Percentiles rank a stretch among this genome's conserved stretches.
These are phyloP conservation scores for Ramphastos sulfuratus DNA, from an alignment of 2,113 vertebrate species.

Conservation along the genomic window DNA sequence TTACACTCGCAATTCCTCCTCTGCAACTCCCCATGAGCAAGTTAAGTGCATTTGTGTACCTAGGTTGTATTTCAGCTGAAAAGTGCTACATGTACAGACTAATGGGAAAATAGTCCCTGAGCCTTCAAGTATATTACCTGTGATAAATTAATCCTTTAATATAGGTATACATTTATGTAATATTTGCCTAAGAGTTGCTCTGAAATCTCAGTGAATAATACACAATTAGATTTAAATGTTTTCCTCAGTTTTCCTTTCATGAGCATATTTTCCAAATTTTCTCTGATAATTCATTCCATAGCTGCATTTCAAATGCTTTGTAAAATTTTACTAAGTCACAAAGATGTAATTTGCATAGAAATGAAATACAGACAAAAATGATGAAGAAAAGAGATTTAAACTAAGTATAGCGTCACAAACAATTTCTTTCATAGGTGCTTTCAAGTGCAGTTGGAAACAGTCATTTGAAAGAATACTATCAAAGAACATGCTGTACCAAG, in stretches of 20 bases:
- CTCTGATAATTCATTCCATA: constrained; percentile 40
- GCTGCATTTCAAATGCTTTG: constrained; percentile 51
- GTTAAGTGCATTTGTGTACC: neutral
- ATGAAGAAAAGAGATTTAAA: constrained; percentile 50
- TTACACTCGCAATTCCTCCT: neutral
- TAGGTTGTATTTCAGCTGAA: constrained; percentile 34
- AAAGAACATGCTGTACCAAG: constrained; percentile 64
- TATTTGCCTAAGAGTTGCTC: constrained; percentile 32
- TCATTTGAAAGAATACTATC: constrained; percentile 58
- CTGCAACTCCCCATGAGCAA: neutral
- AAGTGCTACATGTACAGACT: neutral
- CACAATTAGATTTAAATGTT: constrained; percentile 64
- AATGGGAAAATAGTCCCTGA: constrained; percentile 53
- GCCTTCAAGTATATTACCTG: constrained; percentile 55
- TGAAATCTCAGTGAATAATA: constrained; percentile 58
- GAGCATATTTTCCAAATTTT: constrained; percentile 58
- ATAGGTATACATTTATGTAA: constrained; percentile 60
- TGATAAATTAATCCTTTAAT: constrained; percentile 65
- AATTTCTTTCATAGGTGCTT: constrained; percentile 68
- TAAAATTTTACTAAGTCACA: constrained; percentile 62
- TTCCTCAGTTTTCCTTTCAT: constrained; percentile 53
- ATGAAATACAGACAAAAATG: constrained; percentile 59
- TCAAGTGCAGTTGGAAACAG: constrained; percentile 66
- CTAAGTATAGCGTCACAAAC: constrained; percentile 55
- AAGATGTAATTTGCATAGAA: constrained; percentile 69